Conservation (phyloP, 2,888 invertebrate species). For the Drosophila mayaguana region DNA sequence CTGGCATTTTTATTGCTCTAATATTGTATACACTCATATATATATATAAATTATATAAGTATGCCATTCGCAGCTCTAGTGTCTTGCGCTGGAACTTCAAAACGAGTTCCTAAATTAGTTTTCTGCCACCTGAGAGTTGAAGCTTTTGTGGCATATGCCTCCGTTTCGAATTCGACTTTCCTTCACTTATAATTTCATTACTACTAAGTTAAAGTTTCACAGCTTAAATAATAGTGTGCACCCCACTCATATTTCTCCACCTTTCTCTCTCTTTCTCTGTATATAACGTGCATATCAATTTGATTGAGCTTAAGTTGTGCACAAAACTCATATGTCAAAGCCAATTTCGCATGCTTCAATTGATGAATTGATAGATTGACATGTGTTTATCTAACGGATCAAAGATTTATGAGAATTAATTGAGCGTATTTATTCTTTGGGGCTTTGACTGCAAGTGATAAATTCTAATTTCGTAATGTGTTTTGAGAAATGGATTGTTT, state of each 20-base stretch:
- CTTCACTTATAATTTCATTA: slow-evolving; percentile 33
- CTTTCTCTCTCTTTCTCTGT: background rate
- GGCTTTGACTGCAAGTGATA: slow-evolving; percentile 2
- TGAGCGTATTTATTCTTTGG: slow-evolving; percentile 12
- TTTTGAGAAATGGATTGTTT: background rate
- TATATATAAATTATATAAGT: slow-evolving; percentile 10
- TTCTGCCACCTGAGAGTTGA: slow-evolving; percentile 55
- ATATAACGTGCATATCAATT: slow-evolving; percentile 19
- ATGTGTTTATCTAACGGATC: slow-evolving; percentile 23
- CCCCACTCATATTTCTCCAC: background rate
- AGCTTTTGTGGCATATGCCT: slow-evolving; percentile 25
- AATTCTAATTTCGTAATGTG: slow-evolving; percentile 14
- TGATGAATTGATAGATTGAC: slow-evolving; percentile 36
- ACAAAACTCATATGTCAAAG: slow-evolving; percentile 25
- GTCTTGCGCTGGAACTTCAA: slow-evolving; percentile 43
- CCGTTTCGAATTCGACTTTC: slow-evolving; percentile 27
- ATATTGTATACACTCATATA: slow-evolving; percentile 5
- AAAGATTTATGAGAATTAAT: slow-evolving; percentile 16
- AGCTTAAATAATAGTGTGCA: slow-evolving; percentile 14
- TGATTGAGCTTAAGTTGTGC: slow-evolving; percentile 14
- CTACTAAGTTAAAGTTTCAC: slow-evolving; percentile 22
- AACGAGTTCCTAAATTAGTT: slow-evolving; percentile 63
- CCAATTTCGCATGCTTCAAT: slow-evolving; percentile 9
- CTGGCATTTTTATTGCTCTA: slow-evolving; percentile 65
- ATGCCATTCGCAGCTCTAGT: slow-evolving; percentile 30